Base-by-base conservation (phyloP, 2,888 invertebrate species). In the Agrypnus murinus region DNA sequence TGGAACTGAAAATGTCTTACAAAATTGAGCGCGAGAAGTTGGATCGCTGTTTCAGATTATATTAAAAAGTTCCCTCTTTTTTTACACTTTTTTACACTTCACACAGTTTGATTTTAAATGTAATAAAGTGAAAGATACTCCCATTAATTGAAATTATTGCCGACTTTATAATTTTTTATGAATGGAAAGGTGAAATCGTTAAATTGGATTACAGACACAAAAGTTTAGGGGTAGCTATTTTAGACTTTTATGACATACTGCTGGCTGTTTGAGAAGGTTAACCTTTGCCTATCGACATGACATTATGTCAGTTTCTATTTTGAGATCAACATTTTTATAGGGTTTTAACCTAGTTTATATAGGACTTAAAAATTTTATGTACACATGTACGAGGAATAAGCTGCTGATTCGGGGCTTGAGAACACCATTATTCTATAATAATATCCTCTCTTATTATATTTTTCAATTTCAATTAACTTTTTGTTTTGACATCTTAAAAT, bases 41-140 rank as follows among this genome's bases (percentile, higher is more conserved):
- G 12, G 14, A 53, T 53, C 32, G 53, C 34, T 34, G 53, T 53
- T 53, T 53, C 31, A 53, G 19, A 53, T 53, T 53, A 53, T 34
- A 14, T 32, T 53, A 31, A 15, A 34, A 53, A 53, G 31, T 53
- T 53, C 14, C 15, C 12, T 10, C n/a, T 14, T 53, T 7, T 25
- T 43, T 8, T 53, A 14, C 15, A 7, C 14, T 10, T 15, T 53
- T 10, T 25, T 43, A 15, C 15, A 34, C 31, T 53, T 34, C 31
- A 32, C 25, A 3, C 31, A 32, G 32, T 12, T 12, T 53, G 32
- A 14, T 53, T 32, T 53, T 31, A 53, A 32, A 53, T 12, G 53
- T 10, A 31, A 48, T 48, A 48, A 48, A 48, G 25, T 25, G 3
- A 2, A 25, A 3, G 25, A 25, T 5, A n/a, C 25, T 25, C 3